phyloP scores from a whole-genome alignment of 2,888 invertebrate species.

The Dicyrtomina minuta region DNA sequence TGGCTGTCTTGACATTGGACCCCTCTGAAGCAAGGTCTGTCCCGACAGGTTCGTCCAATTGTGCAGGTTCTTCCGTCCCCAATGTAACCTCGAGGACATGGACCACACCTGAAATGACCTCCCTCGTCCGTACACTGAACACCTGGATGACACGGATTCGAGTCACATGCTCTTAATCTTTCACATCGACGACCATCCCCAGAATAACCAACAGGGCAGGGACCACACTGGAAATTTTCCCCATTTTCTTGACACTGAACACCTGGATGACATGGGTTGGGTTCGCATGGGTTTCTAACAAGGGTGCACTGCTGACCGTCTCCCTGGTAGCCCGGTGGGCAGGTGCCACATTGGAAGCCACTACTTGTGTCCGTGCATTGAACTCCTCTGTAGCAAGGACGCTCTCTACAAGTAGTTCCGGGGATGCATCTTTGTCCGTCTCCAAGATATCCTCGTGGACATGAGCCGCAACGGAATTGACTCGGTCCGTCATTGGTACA shows the following conservation, averaged over 20 bases:
- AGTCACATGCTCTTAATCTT: constrained; percentile 6
- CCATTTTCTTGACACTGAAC: constrained; percentile 69
- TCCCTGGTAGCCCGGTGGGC: constrained; percentile 71
- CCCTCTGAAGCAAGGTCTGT: constrained; percentile 16
- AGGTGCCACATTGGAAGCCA: constrained; percentile 65
- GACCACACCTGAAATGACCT: constrained; percentile 24
- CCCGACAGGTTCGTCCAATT: neutral
- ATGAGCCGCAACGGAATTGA: constrained; percentile 21
- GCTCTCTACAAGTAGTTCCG: constrained; percentile 9
- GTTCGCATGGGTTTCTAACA: constrained; percentile 64
- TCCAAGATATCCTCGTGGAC: constrained; percentile 21
- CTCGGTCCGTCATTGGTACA: constrained; percentile 2
- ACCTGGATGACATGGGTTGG: constrained; percentile 73
- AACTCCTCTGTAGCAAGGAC: constrained; percentile 59
- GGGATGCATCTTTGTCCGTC: constrained; percentile 14
- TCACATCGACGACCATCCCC: constrained; percentile 23
- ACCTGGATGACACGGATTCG: constrained; percentile 24
- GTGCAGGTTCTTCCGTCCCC: constrained; percentile 25
- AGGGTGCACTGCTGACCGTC: constrained; percentile 70
- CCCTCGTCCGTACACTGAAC: constrained; percentile 25
- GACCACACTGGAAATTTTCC: constrained; percentile 60
- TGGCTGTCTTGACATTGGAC: constrained; percentile 8
- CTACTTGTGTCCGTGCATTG: constrained; percentile 9
- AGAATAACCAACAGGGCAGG: constrained; percentile 12
- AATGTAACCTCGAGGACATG: constrained; percentile 21